Conservation (phyloP, 1,140 invertebrate genomes). For the Epicauta chinensis region DNA sequence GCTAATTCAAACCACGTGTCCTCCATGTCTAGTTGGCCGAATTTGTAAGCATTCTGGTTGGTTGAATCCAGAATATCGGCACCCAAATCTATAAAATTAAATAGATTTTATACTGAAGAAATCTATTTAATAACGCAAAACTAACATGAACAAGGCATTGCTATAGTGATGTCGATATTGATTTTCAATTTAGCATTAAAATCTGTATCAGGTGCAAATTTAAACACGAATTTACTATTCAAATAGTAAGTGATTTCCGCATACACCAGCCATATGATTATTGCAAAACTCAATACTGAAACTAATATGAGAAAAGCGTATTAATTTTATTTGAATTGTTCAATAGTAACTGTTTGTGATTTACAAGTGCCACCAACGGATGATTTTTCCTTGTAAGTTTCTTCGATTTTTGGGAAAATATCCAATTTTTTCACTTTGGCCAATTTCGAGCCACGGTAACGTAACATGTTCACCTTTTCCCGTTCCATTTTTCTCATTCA, state of each 20-base stretch:
- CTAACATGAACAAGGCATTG: constrained; percentile 80
- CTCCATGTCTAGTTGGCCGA: constrained; percentile 77
- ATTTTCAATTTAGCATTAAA: constrained; percentile 83
- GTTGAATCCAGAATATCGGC: constrained; percentile 93
- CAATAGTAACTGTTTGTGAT: constrained; percentile 27
- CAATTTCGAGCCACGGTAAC: constrained; percentile 58
- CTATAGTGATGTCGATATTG: constrained; percentile 90
- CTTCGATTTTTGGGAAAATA: constrained; percentile 84
- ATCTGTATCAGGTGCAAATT: constrained; percentile 86
- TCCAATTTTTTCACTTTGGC: constrained; percentile 79
- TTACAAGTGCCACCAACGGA: constrained; percentile 75
- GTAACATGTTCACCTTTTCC: constrained; percentile 45
- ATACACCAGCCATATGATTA: constrained; percentile 74
- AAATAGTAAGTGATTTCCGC: constrained; percentile 81
- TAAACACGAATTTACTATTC: constrained; percentile 74
- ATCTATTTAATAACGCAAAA: constrained; percentile 22
- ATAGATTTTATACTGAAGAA: constrained; percentile 1
- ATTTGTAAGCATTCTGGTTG: constrained; percentile 79
- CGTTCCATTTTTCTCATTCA: constrained; percentile 27
- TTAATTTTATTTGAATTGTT: constrained; percentile 2
- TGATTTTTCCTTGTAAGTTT: constrained; percentile 75
- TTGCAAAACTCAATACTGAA: constrained; percentile 69
- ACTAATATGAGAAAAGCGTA: constrained; percentile 54
- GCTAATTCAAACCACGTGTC: constrained; percentile 85
- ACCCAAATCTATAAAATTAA: constrained; percentile 60